Percentiles rank a stretch among this genome's conserved stretches.
Evolutionary conservation across 1,140 invertebrate genomes (phyloP).

Genomic region (Adoxophyes honmai): DNA sequence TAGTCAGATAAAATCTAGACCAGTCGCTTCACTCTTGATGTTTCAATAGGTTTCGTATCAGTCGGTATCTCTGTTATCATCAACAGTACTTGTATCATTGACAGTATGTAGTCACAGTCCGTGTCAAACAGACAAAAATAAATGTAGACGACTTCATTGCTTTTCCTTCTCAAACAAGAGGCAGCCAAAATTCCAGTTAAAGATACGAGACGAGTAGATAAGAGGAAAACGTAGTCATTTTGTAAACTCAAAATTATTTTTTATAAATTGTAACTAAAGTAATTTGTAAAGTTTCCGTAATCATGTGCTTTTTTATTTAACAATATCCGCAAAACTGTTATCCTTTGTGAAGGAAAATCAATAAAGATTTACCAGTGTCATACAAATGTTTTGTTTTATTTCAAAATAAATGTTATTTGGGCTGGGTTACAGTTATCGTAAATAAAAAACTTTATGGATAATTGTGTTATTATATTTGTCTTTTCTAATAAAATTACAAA

Average conservation of each 20-base stretch:
- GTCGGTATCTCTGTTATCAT: conserved; percentile 4
- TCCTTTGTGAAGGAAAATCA: conserved; percentile 64
- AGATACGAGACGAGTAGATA: no score
- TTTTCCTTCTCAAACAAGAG: conserved; percentile 34
- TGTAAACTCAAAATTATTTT: conserved; percentile 24
- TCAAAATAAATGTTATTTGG: neutral
- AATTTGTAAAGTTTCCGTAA: neutral
- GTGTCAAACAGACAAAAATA: conserved; percentile 20
- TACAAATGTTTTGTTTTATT: conserved; percentile 13
- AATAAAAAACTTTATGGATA: no score
- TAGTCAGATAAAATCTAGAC: no score
- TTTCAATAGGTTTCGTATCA: no score
- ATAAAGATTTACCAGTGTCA: conserved; percentile 44
- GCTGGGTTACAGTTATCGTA: no score
- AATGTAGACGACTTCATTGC: conserved; percentile 26
- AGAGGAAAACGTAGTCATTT: no score
- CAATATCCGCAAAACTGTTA: conserved; percentile 17
- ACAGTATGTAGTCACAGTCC: conserved; percentile 6
- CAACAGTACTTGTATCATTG: neutral
- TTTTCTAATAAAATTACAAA: conserved; percentile 7
- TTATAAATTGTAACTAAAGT: conserved; percentile 27
- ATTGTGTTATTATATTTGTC: conserved; percentile 10
- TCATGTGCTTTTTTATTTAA: neutral
- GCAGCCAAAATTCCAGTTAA: neutral
- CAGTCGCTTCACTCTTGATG: no score